Base-by-base conservation (phyloP, 2,888 invertebrate species). In the Dynastes hyllus region DNA sequence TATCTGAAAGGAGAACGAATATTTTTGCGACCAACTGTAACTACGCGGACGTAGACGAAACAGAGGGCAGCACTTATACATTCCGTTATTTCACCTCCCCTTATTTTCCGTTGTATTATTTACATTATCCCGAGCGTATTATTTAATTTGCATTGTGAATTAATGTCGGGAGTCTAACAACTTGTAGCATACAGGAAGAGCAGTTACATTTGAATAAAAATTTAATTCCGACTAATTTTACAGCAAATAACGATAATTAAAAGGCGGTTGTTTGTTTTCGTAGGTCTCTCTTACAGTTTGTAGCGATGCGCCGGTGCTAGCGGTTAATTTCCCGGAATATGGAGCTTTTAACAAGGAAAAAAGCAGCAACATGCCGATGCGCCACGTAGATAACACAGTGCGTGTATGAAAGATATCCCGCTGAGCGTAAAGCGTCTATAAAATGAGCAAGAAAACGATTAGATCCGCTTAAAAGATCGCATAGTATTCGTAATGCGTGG, bases 111-210 rank as follows among this genome's bases (percentile, higher is more conserved):
- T 75, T 75, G 63, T 75, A 32, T 75, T 75, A 63, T 75, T 75
- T 75, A 61, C 73, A 45, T 75, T 75, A 75, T 63, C 61, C 73
- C 22, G 73, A 61, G 61, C 58, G 77, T 77, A 77, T 77, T 77
- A 69, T 78, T 78, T 75, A 65, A 78, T 78, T 78, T 78, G 75
- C 78, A 78, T 78, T 71, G 73, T 73, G 71, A 78, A 73, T 78
- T 73, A 66, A 78, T 61, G 73, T 63, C 27, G 73, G 32, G 32
- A 22, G 61, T 69, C 67, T 45, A 77, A 77, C 77, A 77, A 67
- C 77, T 69, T 77, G 77, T 67, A 77, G 32, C 67, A 69, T 67
- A 77, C 77, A 77, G 67, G 13, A 32, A 37, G 51, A 55, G 67
- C 67, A 37, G 16, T 69, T 51, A 55, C 51, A 75, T 78, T 78